Conservation (phyloP, 2,888 invertebrate species). For the Neocrepidodera transversa region DNA sequence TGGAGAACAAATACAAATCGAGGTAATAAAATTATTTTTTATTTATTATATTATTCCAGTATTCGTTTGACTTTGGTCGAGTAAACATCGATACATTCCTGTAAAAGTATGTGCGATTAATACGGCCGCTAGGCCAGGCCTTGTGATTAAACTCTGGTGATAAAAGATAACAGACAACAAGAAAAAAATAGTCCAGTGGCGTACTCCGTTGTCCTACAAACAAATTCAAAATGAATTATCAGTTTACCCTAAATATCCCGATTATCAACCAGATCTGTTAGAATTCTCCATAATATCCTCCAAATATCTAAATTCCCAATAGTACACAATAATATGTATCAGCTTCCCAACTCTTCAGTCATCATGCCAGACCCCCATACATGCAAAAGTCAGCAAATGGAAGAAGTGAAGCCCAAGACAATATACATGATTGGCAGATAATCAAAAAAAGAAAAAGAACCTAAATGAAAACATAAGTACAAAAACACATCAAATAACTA, state of each 20-base stretch:
- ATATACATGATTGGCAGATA: conserved; percentile 1
- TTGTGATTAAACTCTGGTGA: background rate
- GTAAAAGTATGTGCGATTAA: background rate
- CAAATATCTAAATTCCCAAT: background rate
- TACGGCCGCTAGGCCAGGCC: background rate
- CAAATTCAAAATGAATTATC: background rate
- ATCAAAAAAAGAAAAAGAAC: background rate
- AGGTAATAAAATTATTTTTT: too few species aligned
- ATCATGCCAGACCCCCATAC: conserved; percentile 1
- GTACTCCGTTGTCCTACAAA: too few species aligned
- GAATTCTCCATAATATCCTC: background rate
- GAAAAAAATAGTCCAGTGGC: too few species aligned
- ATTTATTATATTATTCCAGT: background rate
- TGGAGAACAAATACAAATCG: too few species aligned
- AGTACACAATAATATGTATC: background rate
- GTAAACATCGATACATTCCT: background rate
- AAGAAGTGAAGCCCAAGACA: conserved; percentile 1
- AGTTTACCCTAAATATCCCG: background rate
- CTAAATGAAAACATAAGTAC: background rate
- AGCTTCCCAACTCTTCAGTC: background rate
- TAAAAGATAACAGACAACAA: background rate
- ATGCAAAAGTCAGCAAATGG: background rate
- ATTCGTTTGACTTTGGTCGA: background rate
- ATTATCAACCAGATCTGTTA: conserved; percentile 1
- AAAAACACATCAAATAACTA: background rate